A percentile compares a stretch with the other conserved stretches of the same genome.
phyloP scores from a whole-genome alignment of 2,113 vertebrate species.

The Bolborhynchus lineola region DNA sequence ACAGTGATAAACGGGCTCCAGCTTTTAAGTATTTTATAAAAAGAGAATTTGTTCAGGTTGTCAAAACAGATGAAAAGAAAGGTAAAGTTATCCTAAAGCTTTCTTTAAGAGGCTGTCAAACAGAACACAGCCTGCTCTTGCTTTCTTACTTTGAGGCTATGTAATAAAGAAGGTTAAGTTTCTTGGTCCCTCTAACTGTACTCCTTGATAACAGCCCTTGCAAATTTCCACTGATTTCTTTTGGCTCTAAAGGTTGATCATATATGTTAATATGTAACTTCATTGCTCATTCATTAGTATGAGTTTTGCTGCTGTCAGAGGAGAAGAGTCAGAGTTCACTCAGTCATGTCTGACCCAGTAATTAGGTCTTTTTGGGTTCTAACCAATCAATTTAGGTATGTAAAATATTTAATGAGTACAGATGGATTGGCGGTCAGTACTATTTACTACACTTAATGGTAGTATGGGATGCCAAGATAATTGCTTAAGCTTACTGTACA shows the following conservation, averaged over 20 bases:
- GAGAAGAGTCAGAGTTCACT: not conserved
- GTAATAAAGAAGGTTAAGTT: not conserved
- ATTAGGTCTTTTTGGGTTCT: not conserved
- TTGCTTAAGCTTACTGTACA: not conserved
- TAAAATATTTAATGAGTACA: not conserved
- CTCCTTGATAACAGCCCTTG: not conserved
- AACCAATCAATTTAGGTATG: not conserved
- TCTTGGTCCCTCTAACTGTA: not conserved
- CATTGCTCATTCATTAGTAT: not conserved
- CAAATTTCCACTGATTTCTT: not conserved
- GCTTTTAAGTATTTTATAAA: conserved; percentile 80
- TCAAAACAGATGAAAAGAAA: conserved; percentile 80
- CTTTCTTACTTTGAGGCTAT: not conserved
- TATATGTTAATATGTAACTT: not conserved
- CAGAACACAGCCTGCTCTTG: not conserved
- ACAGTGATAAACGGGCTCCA: conserved; percentile 76
- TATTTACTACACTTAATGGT: not conserved
- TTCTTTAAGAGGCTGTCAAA: not conserved
- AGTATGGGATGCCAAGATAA: not conserved
- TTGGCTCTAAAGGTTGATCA: not conserved
- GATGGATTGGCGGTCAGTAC: not conserved
- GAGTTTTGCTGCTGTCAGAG: not conserved
- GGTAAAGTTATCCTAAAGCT: conserved; percentile 52
- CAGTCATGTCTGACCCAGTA: not conserved
- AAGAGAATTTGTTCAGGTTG: conserved; percentile 75